These are phyloP conservation scores for Lepidochitona cinerea DNA, from an alignment of 2,888 invertebrate genomes.

Conservation along the genomic window DNA sequence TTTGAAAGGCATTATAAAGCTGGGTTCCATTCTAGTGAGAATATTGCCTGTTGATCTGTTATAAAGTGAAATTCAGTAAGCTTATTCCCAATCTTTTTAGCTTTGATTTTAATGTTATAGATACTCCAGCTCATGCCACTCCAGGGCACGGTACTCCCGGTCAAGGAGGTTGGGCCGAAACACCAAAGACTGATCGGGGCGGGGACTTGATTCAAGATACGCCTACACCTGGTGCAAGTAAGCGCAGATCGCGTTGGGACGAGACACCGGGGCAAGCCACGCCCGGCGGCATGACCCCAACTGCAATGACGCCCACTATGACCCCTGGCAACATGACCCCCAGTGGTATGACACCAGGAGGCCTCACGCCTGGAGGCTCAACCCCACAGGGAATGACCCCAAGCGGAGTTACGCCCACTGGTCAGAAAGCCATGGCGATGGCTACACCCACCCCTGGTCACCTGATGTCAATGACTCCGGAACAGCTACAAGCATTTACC, in stretches of 20 bases:
- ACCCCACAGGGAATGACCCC: conserved; percentile 70
- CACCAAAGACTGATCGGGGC: conserved; percentile 92
- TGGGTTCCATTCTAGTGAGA: too few relatives aligned
- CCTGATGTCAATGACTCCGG: conserved; percentile 98
- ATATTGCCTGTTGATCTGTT: too few relatives aligned
- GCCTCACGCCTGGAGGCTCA: conserved; percentile 56
- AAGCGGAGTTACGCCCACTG: conserved; percentile 72
- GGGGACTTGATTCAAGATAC: conserved; percentile 83
- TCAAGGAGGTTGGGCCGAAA: conserved; percentile 93
- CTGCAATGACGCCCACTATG: conserved; percentile 75
- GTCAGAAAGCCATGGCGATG: conserved; percentile 96
- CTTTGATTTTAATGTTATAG: too few relatives aligned
- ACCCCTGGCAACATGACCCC: conserved; percentile 72
- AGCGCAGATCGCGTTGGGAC: conserved; percentile 98
- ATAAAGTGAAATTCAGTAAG: too few relatives aligned
- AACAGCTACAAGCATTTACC: conserved; percentile 96
- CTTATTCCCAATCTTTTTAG: too few relatives aligned
- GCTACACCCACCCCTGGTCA: conserved; percentile 97
- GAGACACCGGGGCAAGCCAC: conserved; percentile 86
- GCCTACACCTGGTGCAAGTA: conserved; percentile 94
- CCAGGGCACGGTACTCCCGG: conserved; percentile 87
- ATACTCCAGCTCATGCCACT: conserved; percentile 95
- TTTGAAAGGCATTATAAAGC: too few relatives aligned
- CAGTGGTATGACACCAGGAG: conserved; percentile 79
- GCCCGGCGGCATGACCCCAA: conserved; percentile 65